Evolutionary conservation across 1,140 invertebrate genomes (phyloP).

Genomic region (Drosophila persimilis): DNA sequence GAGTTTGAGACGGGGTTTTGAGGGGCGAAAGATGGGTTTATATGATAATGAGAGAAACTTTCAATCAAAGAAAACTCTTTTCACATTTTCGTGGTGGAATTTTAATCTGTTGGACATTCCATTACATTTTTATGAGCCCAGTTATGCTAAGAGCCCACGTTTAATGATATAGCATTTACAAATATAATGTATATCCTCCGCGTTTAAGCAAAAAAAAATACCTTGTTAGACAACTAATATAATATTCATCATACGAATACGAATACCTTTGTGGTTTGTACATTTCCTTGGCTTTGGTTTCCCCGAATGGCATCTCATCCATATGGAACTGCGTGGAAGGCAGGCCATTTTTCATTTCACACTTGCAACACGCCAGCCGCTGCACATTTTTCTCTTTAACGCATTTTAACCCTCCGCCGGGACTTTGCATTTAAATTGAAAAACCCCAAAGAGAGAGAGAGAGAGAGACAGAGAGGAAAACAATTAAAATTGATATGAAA

Average conservation of each 20-base stretch:
- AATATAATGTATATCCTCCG: too few relatives aligned
- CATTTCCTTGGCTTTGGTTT: conserved; percentile 11
- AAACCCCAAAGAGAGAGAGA: background rate
- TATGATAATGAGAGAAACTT: too few relatives aligned
- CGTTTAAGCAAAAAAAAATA: background rate
- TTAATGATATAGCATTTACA: too few relatives aligned
- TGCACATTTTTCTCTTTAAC: conserved; percentile 56
- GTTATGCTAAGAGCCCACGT: too few relatives aligned
- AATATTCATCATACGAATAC: background rate
- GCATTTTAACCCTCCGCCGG: conserved; percentile 48
- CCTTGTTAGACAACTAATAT: background rate
- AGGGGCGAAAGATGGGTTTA: too few relatives aligned
- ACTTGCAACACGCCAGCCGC: conserved; percentile 57
- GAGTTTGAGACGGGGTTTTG: too few relatives aligned
- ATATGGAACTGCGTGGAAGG: conserved; percentile 4
- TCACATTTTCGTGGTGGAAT: background rate
- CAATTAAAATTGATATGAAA: conserved; percentile 54
- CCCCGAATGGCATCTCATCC: conserved; percentile 28
- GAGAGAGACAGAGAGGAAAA: conserved; percentile 5
- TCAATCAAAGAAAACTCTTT: too few relatives aligned
- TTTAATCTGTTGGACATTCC: background rate
- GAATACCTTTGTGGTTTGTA: background rate
- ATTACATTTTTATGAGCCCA: too few relatives aligned
- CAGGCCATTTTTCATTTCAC: conserved; percentile 46
- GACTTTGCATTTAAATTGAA: conserved; percentile 72